Evolutionary conservation across 1,140 invertebrate genomes (phyloP), one percentile per base, ranked within the genome.

Genomic region (Microplitis demolitor): DNA sequence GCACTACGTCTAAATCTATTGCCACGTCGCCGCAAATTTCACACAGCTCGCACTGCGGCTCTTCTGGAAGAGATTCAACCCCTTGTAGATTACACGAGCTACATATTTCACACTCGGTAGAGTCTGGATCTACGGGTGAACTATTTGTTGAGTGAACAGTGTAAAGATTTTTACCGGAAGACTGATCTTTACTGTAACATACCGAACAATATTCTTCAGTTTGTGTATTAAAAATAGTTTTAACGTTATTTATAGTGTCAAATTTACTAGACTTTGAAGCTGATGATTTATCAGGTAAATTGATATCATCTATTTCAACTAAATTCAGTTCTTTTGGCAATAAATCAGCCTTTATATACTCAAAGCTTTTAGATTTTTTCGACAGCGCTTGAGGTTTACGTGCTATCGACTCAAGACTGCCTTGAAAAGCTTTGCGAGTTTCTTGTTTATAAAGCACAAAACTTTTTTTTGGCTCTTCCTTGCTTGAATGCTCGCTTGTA

Each of bases 281-380:
- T 31, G 50, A 6, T n/a, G 50, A 45, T 54, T 73, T 62, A 14
- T 71, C 64, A 24, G n/a, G 35, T 56, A 33, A 66, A 54, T 39
- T 24, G 14, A 13, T 39, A 58, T 73, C 66, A 33, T 37, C 54
- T 13, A 67, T 31, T 24, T 73, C 53, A 34, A 68, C 61, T 31
- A 71, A 61, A 14, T 62, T 69, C 33, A 76, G 56, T 13, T 54
- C 53, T 31, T 69, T 71, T 14, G 70, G 67, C 54, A 68, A 70
- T n/a, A 68, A 37, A 2, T 73, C 58, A 13, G 68, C 79, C 51
- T 87, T 87, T 31, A 87, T 83, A 3, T 80, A 85, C 33, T 87
- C 86, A 64, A 80, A 87, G 51, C 86, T 87, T 69, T 87, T 87
- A 0, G 85, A 87, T 37, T 87, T 87, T 45, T 87, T 86, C 1